Evolutionary conservation across 1,140 invertebrate species (phyloP).

Genomic region (Drosophila insularis): DNA sequence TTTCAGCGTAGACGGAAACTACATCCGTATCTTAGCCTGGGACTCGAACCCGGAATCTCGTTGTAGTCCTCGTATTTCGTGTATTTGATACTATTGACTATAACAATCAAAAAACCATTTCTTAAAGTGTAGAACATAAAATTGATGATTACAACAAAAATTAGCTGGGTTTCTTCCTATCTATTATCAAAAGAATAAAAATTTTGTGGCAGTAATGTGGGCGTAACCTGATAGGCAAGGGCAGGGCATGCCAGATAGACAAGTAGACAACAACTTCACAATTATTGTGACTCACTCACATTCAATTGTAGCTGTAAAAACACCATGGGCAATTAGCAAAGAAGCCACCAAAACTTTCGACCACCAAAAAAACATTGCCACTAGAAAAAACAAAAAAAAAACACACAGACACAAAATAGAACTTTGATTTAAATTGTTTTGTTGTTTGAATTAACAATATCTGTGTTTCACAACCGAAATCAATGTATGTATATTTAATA

Average conservation of each 20-base stretch:
- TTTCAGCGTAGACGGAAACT: no score
- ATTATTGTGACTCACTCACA: not conserved
- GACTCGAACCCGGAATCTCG: no score
- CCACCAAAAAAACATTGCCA: conserved; percentile 1
- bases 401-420: not conserved
- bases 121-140: not conserved
- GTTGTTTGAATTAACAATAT: not conserved
- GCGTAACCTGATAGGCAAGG: no score
- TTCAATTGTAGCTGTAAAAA: not conserved
- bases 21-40: no score
- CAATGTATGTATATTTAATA: not conserved
- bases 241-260: not conserved
- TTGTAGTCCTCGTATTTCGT: no score
- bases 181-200: not conserved
- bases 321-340: not conserved
- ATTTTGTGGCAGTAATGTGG: not conserved
- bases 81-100: no score
- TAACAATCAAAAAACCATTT: not conserved
- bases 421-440: not conserved
- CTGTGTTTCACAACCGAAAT: not conserved
- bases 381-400: not conserved
- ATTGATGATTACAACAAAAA: not conserved
- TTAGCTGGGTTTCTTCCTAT: not conserved
- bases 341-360: not conserved
- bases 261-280: not conserved